Percentiles rank a stretch among this genome's conserved stretches.
phyloP scores from a whole-genome alignment of 64 coral and sea anemone genomes.

The Catalaphyllia jardinei region DNA sequence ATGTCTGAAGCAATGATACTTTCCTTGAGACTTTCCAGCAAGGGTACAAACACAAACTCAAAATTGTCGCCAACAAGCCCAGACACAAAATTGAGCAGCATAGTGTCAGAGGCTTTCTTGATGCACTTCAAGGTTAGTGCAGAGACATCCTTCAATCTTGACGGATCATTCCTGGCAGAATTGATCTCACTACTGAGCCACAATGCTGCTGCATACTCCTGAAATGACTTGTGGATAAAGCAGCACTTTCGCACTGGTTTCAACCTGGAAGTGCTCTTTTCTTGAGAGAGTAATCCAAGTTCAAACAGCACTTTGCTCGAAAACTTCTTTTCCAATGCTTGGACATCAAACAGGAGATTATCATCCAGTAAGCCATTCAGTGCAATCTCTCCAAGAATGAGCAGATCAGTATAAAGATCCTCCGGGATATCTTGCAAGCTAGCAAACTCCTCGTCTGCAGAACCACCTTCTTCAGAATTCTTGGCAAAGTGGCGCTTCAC shows the following conservation, averaged over 20 bases:
- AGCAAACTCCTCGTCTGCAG: slow-evolving; percentile 11
- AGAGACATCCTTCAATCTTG: slow-evolving; percentile 41
- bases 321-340: slow-evolving; percentile 31
- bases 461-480: slow-evolving; percentile 1
- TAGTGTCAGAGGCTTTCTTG: slow-evolving; percentile 18
- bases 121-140: slow-evolving; percentile 46
- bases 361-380: slow-evolving; percentile 56
- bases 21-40: slow-evolving; percentile 56
- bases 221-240: slow-evolving; percentile 70
- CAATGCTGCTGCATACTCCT: slow-evolving; percentile 50
- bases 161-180: slow-evolving; percentile 31
- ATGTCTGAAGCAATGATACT: not conserved
- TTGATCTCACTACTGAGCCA: slow-evolving; percentile 56
- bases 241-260: slow-evolving; percentile 61
- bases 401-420: slow-evolving; percentile 39
- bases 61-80: slow-evolving; percentile 52
- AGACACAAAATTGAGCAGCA: slow-evolving; percentile 56
- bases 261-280: slow-evolving; percentile 61
- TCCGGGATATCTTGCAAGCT: slow-evolving; percentile 51
- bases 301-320: slow-evolving; percentile 42
- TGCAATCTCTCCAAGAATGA: slow-evolving; percentile 54
- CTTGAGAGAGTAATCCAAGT: slow-evolving; percentile 57
- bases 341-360: slow-evolving; percentile 61
- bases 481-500: slow-evolving; percentile 62
- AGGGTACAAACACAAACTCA: slow-evolving; percentile 34